phyloP scores from a whole-genome alignment of 2,113 vertebrate genomes.

The Zeus faber region DNA sequence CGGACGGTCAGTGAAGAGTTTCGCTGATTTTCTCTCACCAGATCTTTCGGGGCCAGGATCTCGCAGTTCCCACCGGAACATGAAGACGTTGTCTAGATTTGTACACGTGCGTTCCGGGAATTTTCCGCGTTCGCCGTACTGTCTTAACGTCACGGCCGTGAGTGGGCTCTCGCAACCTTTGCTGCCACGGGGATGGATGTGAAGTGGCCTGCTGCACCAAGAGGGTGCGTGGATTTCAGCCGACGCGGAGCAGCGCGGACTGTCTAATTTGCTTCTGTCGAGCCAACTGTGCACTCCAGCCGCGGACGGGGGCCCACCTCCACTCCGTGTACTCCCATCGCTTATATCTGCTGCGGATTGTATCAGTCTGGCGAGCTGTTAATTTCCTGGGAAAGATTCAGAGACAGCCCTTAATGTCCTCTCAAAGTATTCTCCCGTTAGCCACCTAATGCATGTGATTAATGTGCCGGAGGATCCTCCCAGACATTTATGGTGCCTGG shows the following conservation, averaged over 20 bases:
- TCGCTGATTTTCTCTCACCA: no score
- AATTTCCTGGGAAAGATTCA: conserved; percentile 73
- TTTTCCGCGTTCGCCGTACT: no score
- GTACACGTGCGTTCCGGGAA: no score
- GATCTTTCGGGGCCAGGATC: no score
- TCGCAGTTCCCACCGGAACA: no score
- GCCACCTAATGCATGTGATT: conserved; percentile 76
- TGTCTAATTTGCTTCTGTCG: conserved; percentile 75
- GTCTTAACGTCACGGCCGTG: conserved; percentile 1
- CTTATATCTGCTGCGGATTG: conserved; percentile 69
- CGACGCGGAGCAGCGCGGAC: conserved; percentile 43
- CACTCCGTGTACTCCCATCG: conserved; percentile 59
- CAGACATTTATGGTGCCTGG: conserved; percentile 73
- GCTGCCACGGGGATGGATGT: not conserved
- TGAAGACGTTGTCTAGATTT: no score
- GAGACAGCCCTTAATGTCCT: conserved; percentile 67
- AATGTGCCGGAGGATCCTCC: conserved; percentile 69
- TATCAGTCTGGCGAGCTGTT: conserved; percentile 67
- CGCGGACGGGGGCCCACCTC: conserved; percentile 47
- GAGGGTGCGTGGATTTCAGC: conserved; percentile 35
- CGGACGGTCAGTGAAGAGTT: no score
- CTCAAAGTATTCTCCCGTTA: conserved; percentile 67
- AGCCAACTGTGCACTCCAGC: conserved; percentile 39
- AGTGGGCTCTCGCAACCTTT: conserved; percentile 13
- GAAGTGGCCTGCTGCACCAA: conserved; percentile 10